Evolutionary conservation across 2,797 vertebrate species (phyloP).

Genomic region (Lates japonicus): DNA sequence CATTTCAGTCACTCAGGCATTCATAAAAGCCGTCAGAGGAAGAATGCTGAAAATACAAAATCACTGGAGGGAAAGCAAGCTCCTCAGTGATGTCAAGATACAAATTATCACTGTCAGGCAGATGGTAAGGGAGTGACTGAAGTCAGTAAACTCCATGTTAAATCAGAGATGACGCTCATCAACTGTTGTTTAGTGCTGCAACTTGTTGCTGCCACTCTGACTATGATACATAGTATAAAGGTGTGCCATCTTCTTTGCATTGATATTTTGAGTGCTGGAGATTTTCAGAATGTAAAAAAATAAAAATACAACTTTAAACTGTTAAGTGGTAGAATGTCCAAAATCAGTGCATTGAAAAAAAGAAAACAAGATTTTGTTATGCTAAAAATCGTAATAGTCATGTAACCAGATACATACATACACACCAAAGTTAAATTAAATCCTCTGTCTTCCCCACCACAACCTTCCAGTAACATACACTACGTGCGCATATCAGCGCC

Average conservation of each 20-base stretch:
- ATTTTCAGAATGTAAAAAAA: not conserved
- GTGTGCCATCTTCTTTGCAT: not conserved
- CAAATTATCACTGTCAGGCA: slow-evolving; percentile 34
- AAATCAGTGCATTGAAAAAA: not conserved
- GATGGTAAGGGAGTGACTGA: slow-evolving; percentile 31
- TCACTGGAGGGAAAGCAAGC: slow-evolving; percentile 17
- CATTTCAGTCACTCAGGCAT: slow-evolving; percentile 19
- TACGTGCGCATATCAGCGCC: not conserved
- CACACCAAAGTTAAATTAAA: not conserved
- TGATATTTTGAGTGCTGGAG: not conserved
- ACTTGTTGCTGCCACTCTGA: not conserved
- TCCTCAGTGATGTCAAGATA: slow-evolving; percentile 14
- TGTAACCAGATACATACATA: no score
- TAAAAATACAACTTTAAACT: not conserved
- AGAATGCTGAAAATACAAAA: slow-evolving; percentile 9
- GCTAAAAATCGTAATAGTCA: not conserved
- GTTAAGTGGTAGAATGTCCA: not conserved
- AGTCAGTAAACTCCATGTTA: slow-evolving; percentile 26
- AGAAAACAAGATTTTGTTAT: not conserved
- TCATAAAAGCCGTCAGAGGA: not conserved
- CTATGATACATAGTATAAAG: not conserved
- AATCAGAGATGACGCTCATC: slow-evolving; percentile 22
- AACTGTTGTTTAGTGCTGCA: slow-evolving; percentile 1
- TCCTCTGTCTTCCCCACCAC: not conserved
- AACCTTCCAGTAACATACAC: slow-evolving; percentile 2